Evolutionary conservation across 2,797 vertebrate genomes (phyloP).

Genomic region (Mastacembelus armatus): DNA sequence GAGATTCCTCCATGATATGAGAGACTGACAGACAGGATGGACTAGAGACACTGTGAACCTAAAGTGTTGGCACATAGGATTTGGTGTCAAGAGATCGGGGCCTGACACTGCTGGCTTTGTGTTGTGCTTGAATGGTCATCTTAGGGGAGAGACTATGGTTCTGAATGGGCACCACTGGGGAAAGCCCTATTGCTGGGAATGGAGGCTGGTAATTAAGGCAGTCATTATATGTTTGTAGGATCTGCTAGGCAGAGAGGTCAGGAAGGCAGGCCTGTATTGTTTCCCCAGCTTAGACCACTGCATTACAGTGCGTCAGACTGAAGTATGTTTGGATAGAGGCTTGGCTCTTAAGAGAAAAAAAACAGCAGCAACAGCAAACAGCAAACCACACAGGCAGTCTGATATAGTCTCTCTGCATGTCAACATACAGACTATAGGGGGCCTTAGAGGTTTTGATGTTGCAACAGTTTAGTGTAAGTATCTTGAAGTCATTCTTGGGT

Average conservation of each 20-base stretch:
- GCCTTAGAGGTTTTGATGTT: constrained; percentile 49
- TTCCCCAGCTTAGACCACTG: constrained; percentile 77
- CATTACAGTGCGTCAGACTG: constrained; percentile 71
- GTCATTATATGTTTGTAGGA: constrained; percentile 83
- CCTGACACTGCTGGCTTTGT: constrained; percentile 86
- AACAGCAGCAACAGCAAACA: constrained; percentile 48
- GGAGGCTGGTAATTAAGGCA: constrained; percentile 85
- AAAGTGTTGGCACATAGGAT: constrained; percentile 66
- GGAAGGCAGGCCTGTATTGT: constrained; percentile 83
- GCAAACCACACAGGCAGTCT: constrained; percentile 55
- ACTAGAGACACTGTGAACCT: constrained; percentile 67
- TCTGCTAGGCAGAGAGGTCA: constrained; percentile 82
- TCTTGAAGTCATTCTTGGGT: constrained; percentile 35
- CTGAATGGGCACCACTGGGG: constrained; percentile 83
- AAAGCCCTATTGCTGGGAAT: constrained; percentile 83
- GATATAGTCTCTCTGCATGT: constrained; percentile 53
- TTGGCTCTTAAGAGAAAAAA: constrained; percentile 51
- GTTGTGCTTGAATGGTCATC: constrained; percentile 80
- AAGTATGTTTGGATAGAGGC: constrained; percentile 62
- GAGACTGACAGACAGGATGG: constrained; percentile 42
- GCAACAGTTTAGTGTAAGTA: constrained; percentile 25
- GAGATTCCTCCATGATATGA: constrained; percentile 32
- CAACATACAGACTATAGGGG: constrained; percentile 55
- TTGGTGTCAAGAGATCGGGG: constrained; percentile 79
- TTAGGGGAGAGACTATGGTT: constrained; percentile 79